Conservation (phyloP, 2,888 invertebrate genomes). For the Apamea anceps region DNA sequence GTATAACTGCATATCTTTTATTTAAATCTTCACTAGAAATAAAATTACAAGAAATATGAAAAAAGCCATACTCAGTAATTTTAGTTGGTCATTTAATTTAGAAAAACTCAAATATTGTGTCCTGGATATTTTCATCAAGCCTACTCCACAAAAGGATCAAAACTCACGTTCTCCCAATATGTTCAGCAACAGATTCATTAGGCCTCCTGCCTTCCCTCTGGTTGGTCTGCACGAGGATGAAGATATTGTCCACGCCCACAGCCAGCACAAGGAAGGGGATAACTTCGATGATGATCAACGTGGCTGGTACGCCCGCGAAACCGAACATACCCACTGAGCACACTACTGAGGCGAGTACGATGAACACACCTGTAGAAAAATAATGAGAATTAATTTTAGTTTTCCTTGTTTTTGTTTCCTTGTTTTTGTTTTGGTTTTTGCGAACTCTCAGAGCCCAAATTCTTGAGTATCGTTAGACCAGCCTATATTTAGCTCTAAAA, state of each 20-base stretch:
- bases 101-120: no score
- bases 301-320: slow-evolving; percentile 96
- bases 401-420: no score
- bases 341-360: slow-evolving; percentile 97
- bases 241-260: slow-evolving; percentile 99
- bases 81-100: no score
- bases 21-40: no score
- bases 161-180: slow-evolving; percentile 94
- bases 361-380: slow-evolving; percentile 93
- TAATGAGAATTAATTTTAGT: neutral
- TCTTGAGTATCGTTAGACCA: neutral
- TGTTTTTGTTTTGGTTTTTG: neutral
- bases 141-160: slow-evolving; percentile 8
- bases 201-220: slow-evolving; percentile 94
- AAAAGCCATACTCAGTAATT: no score
- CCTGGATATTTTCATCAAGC: neutral
- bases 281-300: slow-evolving; percentile 99
- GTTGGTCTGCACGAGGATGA: slow-evolving; percentile 98
- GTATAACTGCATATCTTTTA: no score
- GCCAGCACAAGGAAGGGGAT: slow-evolving; percentile 99
- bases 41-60: no score
- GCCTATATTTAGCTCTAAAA: neutral
- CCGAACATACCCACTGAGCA: slow-evolving; percentile 98
- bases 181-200: slow-evolving; percentile 95
- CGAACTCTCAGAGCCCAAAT: neutral